Conservation (phyloP, 2,113 vertebrate genomes). For the Thalassoma bifasciatum region DNA sequence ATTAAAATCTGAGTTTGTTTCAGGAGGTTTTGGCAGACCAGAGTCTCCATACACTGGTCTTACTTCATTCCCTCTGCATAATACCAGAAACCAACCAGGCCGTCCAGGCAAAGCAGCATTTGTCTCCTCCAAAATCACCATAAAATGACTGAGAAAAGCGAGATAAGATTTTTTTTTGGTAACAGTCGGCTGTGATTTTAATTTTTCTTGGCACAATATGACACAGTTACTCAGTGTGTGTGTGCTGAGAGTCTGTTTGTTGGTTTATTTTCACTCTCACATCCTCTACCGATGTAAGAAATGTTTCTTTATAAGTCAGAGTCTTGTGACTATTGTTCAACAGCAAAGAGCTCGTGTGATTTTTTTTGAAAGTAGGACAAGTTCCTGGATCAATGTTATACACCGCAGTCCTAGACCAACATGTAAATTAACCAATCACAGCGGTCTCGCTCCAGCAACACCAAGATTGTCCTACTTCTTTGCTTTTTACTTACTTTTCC, state of each 20-base stretch:
- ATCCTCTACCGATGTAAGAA: background rate
- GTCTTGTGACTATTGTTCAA: background rate
- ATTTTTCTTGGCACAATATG: constrained; percentile 28
- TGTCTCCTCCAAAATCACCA: constrained; percentile 56
- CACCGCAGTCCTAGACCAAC: background rate
- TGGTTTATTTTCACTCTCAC: constrained; percentile 28
- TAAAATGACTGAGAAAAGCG: too few relatives aligned
- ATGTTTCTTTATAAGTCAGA: background rate
- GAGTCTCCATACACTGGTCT: constrained; percentile 18
- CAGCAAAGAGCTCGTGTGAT: background rate
- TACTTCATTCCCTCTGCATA: constrained; percentile 41
- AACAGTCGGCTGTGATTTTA: too few relatives aligned
- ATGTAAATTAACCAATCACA: background rate
- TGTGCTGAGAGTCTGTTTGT: constrained; percentile 22
- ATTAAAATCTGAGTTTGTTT: constrained; percentile 66
- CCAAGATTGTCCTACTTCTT: background rate
- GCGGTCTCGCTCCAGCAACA: background rate
- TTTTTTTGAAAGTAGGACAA: background rate
- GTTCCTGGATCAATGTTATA: background rate
- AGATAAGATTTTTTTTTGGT: too few relatives aligned
- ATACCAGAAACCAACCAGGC: constrained; percentile 46
- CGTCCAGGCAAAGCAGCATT: constrained; percentile 19
- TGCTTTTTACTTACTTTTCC: background rate
- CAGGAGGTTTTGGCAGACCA: constrained; percentile 24
- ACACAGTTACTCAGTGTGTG: background rate